Evolutionary conservation across 2,113 vertebrate genomes (phyloP).

Genomic region (Anguilla rostrata): DNA sequence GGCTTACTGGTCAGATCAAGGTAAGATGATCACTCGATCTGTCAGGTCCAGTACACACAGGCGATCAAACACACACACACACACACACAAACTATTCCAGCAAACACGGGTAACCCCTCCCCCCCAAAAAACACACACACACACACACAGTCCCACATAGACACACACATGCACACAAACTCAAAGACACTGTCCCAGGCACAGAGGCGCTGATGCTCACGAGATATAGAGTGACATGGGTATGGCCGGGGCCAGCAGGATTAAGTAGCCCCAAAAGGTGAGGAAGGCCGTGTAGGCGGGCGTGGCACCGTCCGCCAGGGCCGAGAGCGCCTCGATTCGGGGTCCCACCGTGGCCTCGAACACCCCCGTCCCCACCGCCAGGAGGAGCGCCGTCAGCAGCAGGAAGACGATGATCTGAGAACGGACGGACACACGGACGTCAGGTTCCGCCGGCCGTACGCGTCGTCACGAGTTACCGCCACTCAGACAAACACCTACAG

Average conservation of each 20-base stretch:
- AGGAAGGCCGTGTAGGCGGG: slow-evolving; percentile 74
- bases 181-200: neutral
- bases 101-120: too few species aligned
- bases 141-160: neutral
- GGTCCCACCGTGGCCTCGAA: slow-evolving; percentile 54
- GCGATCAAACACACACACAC: neutral
- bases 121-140: too few species aligned
- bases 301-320: slow-evolving; percentile 30
- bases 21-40: too few species aligned
- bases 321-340: slow-evolving; percentile 32
- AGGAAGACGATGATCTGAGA: slow-evolving; percentile 63
- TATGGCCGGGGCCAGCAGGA: slow-evolving; percentile 82
- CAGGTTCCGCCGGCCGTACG: neutral
- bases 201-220: slow-evolving; percentile 63
- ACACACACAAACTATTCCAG: neutral
- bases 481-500: too few species aligned
- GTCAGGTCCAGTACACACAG: neutral
- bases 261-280: slow-evolving; percentile 83
- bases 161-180: neutral
- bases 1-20: too few species aligned
- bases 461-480: neutral
- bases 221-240: slow-evolving; percentile 89
- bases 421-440: slow-evolving; percentile 20
- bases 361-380: slow-evolving; percentile 59
- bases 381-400: slow-evolving; percentile 53